phyloP scores from a whole-genome alignment of 2,113 vertebrate genomes.

The Xyrauchen texanus region DNA sequence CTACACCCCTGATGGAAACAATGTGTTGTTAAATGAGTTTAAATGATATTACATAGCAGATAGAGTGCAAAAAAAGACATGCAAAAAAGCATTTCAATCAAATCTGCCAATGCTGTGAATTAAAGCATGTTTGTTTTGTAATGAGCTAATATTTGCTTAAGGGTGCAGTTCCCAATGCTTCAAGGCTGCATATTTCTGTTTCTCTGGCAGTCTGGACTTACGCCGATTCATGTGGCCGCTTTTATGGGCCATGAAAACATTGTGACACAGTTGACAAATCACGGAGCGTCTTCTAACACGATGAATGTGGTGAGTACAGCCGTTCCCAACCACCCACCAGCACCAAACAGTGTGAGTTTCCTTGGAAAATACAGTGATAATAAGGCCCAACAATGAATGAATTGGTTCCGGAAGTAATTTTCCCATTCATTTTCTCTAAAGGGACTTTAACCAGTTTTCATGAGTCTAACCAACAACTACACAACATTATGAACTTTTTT shows the following conservation, averaged over 20 bases:
- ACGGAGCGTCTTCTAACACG: constrained; percentile 92
- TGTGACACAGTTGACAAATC: constrained; percentile 92
- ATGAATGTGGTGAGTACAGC: constrained; percentile 90
- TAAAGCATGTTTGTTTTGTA: neutral
- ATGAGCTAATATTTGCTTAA: constrained; percentile 23
- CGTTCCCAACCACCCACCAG: neutral
- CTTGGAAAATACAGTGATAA: neutral
- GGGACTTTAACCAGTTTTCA: no score
- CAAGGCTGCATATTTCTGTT: neutral
- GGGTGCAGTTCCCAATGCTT: no score
- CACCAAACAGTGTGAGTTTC: neutral
- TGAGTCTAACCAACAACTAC: no score
- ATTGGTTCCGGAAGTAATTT: no score
- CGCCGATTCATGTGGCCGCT: constrained; percentile 97
- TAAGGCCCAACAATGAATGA: no score
- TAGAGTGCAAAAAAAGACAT: neutral
- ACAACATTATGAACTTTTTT: no score
- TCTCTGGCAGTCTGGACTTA: constrained; percentile 87
- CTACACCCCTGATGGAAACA: neutral
- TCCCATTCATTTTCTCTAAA: no score
- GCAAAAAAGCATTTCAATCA: neutral
- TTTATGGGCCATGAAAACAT: constrained; percentile 99
- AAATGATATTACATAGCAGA: no score
- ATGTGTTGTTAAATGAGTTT: neutral
- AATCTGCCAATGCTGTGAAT: neutral